Evolutionary conservation across 2,113 vertebrate genomes (phyloP).

Genomic region (Centropus bengalensis): DNA sequence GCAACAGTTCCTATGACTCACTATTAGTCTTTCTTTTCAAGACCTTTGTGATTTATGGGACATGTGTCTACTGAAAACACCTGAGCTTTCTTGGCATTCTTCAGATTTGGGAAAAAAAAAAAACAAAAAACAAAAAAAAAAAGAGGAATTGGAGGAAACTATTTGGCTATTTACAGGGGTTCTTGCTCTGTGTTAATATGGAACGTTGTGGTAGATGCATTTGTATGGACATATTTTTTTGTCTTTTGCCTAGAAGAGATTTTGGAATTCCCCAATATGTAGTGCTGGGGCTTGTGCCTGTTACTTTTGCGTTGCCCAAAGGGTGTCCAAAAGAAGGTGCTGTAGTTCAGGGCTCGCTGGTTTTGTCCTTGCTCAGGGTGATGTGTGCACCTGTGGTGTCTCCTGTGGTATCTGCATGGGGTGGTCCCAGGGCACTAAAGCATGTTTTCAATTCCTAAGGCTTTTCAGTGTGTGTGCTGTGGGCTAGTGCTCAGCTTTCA

Average conservation of each 20-base stretch:
- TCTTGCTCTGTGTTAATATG: not conserved
- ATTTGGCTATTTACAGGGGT: not conserved
- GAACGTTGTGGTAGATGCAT: not conserved
- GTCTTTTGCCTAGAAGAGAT: not conserved
- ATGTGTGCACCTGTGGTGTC: rapidly evolving
- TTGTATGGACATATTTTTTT: not conserved
- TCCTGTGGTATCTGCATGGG: not conserved
- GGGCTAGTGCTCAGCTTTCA: not conserved
- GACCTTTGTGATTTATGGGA: not conserved
- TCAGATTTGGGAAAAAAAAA: not conserved
- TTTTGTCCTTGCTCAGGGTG: not conserved
- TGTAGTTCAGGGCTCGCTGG: not conserved
- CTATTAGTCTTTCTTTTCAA: not conserved
- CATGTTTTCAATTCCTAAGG: not conserved
- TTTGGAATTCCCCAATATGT: not conserved
- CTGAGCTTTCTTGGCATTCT: not conserved
- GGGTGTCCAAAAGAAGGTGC: not conserved
- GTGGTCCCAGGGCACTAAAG: not conserved
- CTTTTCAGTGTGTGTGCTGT: not conserved
- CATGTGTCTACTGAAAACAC: not conserved
- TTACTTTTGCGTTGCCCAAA: not conserved
- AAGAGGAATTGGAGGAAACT: not conserved
- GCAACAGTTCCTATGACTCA: not conserved
- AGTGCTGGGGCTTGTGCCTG: not conserved
- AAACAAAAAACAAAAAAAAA: not conserved